Base-by-base conservation (phyloP, 2,888 invertebrate genomes). In the Malacosoma neustria region DNA sequence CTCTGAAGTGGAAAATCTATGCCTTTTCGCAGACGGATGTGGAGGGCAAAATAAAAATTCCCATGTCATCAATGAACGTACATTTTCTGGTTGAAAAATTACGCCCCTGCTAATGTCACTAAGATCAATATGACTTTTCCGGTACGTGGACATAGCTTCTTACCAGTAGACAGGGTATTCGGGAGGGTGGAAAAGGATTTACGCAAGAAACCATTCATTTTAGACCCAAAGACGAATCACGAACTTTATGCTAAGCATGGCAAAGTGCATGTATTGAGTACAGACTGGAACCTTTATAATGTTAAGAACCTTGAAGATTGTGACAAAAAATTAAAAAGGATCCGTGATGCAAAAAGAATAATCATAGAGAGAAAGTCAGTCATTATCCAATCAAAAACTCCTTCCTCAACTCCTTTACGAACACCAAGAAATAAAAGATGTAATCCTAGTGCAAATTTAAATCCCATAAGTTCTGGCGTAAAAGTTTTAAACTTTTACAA, bases 31-130 rank as follows among this genome's bases (percentile, higher is more conserved):
- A 29, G 45, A 45, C 29, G 40, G 40, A 30, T 42, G 45, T 34
- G 38, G 39, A 38, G 42, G 38, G 33, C 42, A 43, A 38, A 43
- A 41, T 36, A 45, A 45, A 39, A 43, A 41, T 29, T 36, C 38
- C 14, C 36, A 41, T 15, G 36, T 46, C 4, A 37, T 45, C 14
- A 40, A 40, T 22, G n/a, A n/a, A 40, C 35, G 29, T 34, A 38
- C 11, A 36, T 39, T 4, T 41, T 36, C 13, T 44, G 41, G 39
- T 33, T 41, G 7, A 36, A 36, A 34, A 38, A 34, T 36, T 11
- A 41, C 7, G 39, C 41, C 12, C 39, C 41, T 36, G 11, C 14
- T 31, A 36, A 41, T 41, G 11, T 45, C 29, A 32, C 29, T 11
- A 33, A 40, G 35, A 37, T 45, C 14, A 32, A 34, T 14, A 11